Evolutionary conservation across 2,113 vertebrate genomes (phyloP), one percentile per base, ranked within the genome.

Genomic region (Sus scrofa): DNA sequence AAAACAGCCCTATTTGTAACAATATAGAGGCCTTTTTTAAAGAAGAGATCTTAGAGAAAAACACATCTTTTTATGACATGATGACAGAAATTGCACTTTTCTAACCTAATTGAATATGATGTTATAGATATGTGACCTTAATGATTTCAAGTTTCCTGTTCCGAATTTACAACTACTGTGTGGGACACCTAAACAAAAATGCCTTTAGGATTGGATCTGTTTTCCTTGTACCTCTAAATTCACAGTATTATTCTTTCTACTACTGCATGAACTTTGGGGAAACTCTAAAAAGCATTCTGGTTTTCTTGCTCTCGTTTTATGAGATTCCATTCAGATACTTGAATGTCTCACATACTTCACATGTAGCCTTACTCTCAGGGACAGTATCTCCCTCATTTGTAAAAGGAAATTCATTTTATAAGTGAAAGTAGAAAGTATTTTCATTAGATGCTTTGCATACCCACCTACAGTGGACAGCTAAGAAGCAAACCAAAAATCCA

Each of bases 41-140:
- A 77, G 97, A 98, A 98, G 97, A 98, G 98, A 98, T 98, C 98
- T 98, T 99, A 99, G 99, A 99, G 99, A 99, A 99, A 99, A 99
- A 99, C 99, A 99, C 99, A 99, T 99, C 99, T 99, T 99, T 99
- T 99, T 99, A 99, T 99, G 99, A 99, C 98, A 99, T 98, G 99
- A 99, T 99, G 99, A 99, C 99, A 99, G 99, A 99, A 99, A 99
- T 99, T 99, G 99, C 99, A 99, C 99, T 99, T 99, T 99, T 98
- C 99, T 99, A 99, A 98, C 98, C 98, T 99, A 99, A 99, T 99
- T 99, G 98, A 99, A 98, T 98, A 98, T 98, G 98, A 98, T 99
- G 99, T 99, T 99, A 99, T 99, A 99, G 99, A 99, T 99, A 98
- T 98, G 99, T 99, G 99, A 99, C 99, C 99, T 98, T 99, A 98